Conservation (phyloP, 2,888 invertebrate genomes). For the Agrypnus murinus region DNA sequence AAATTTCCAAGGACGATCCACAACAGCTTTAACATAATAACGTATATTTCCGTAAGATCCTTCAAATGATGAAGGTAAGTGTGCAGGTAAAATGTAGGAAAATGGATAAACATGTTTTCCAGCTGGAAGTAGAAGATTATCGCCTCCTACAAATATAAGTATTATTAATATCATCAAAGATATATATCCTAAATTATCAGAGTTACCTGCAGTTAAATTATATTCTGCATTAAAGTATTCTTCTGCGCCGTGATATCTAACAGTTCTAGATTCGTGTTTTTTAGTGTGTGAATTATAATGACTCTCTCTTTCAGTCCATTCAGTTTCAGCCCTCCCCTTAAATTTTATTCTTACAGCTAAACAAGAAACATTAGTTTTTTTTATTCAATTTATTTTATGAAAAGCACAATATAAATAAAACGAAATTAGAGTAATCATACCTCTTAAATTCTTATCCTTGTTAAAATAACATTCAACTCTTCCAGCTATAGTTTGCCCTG, state of each 20-base stretch:
- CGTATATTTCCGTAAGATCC: conserved; percentile 59
- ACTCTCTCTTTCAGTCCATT: conserved; percentile 48
- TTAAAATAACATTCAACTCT: conserved; percentile 49
- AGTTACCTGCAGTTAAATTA: conserved; percentile 39
- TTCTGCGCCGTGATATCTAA: conserved; percentile 40
- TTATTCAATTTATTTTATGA: too few relatives aligned
- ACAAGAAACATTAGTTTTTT: too few relatives aligned
- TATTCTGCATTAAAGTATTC: conserved; percentile 41
- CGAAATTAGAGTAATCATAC: too few relatives aligned
- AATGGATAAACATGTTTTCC: conserved; percentile 65
- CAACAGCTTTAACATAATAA: conserved; percentile 60
- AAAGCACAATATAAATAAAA: conserved; percentile 25
- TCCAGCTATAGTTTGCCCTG: conserved; percentile 52
- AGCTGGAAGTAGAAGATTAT: conserved; percentile 56
- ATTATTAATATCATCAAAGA: too few relatives aligned
- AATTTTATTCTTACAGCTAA: conserved; percentile 49
- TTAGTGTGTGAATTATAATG: conserved; percentile 35
- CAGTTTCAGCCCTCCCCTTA: conserved; percentile 50
- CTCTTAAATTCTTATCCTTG: conserved; percentile 49
- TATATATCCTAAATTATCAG: too few relatives aligned
- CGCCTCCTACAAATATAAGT: conserved; percentile 60
- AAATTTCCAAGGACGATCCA: conserved; percentile 64
- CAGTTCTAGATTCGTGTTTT: conserved; percentile 19
- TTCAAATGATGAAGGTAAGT: conserved; percentile 61
- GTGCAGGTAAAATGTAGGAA: conserved; percentile 57